Evolutionary conservation across 2,888 invertebrate species (phyloP).

Genomic region (Troides oblongomaculatus): DNA sequence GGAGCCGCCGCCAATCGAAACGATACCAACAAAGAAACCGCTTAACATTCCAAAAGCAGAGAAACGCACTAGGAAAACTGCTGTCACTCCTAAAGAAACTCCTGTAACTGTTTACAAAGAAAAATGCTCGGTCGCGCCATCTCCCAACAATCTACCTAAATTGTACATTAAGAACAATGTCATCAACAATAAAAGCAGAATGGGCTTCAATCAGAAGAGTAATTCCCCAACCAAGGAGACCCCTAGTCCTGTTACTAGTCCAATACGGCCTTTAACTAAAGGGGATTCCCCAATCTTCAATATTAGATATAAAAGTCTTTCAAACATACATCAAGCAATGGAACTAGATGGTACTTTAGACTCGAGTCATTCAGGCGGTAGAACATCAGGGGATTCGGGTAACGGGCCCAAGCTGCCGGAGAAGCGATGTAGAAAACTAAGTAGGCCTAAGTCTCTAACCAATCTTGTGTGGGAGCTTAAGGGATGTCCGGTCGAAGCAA

Average conservation of each 20-base stretch:
- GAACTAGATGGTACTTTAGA: constrained; percentile 91
- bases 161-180: constrained; percentile 88
- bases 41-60: constrained; percentile 81
- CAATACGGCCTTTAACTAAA: constrained; percentile 78
- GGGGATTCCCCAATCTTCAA: constrained; percentile 88
- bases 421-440: constrained; percentile 88
- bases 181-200: constrained; percentile 82
- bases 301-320: constrained; percentile 85
- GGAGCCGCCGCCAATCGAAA: constrained; percentile 94
- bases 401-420: constrained; percentile 89
- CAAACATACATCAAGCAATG: constrained; percentile 87
- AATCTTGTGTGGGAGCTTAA: constrained; percentile 91
- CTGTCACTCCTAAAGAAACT: constrained; percentile 79
- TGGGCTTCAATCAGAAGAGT: constrained; percentile 85
- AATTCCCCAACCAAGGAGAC: constrained; percentile 86
- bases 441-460: constrained; percentile 91
- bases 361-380: constrained; percentile 92
- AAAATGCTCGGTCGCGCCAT: constrained; percentile 78
- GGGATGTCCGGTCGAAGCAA: constrained; percentile 68
- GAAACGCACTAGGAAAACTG: constrained; percentile 86
- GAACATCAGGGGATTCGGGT: constrained; percentile 91
- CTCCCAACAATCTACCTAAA: constrained; percentile 82
- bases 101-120: constrained; percentile 79
- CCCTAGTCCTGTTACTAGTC: constrained; percentile 81
- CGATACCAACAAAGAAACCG: constrained; percentile 91